phyloP scores from a whole-genome alignment of 2,113 vertebrate species.

The Propithecus coquereli region DNA sequence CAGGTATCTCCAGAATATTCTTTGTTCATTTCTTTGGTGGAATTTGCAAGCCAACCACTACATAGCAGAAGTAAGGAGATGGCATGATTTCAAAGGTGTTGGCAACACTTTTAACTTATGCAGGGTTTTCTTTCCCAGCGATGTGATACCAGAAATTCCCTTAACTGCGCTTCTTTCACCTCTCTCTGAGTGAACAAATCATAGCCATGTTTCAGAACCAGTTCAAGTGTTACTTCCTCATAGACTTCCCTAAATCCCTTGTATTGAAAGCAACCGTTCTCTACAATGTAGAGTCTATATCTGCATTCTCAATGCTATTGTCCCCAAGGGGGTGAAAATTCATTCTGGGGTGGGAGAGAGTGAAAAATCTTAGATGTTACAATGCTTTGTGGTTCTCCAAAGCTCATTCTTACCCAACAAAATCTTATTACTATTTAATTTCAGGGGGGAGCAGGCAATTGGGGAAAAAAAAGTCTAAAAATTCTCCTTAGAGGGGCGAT shows the following conservation, averaged over 20 bases:
- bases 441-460: neutral
- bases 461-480: neutral
- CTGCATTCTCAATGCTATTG: neutral
- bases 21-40: neutral
- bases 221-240: neutral
- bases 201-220: neutral
- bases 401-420: neutral
- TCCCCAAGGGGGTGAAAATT: neutral
- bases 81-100: neutral
- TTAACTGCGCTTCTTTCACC: neutral
- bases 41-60: neutral
- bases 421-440: neutral
- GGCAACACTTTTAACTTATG: neutral
- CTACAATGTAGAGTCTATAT: neutral
- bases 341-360: neutral
- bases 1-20: neutral
- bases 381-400: neutral
- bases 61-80: neutral
- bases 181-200: neutral
- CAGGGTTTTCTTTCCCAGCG: neutral
- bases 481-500: neutral
- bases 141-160: neutral
- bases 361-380: neutral
- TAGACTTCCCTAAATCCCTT: neutral
- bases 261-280: neutral